Percentiles rank a stretch among this genome's conserved stretches.
Conservation (phyloP, 1,140 invertebrate species). For the Teleogryllus occipitalis region DNA sequence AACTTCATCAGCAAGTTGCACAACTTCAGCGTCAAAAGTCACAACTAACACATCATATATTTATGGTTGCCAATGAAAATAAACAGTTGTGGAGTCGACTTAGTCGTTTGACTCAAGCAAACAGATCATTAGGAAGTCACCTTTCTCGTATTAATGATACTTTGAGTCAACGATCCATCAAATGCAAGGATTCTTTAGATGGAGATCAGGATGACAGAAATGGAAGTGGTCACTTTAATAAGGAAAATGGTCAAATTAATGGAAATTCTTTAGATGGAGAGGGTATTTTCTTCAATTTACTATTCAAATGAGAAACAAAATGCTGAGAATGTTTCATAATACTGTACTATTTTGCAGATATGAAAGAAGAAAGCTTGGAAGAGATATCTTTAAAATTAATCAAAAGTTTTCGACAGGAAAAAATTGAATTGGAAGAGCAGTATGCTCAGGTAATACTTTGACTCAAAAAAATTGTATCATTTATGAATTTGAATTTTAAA, state of each 20-base stretch:
- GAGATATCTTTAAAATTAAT: constrained; percentile 65
- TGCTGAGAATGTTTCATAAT: neutral
- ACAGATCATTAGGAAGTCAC: constrained; percentile 41
- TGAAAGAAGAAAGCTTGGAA: constrained; percentile 54
- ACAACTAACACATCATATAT: constrained; percentile 61
- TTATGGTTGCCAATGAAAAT: constrained; percentile 72
- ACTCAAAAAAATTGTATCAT: neutral
- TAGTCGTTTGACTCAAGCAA: constrained; percentile 50
- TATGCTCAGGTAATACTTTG: constrained; percentile 41
- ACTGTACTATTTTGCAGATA: constrained; percentile 8
- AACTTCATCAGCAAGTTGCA: constrained; percentile 49
- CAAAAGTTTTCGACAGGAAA: constrained; percentile 56
- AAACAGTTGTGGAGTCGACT: constrained; percentile 65
- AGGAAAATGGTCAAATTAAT: constrained; percentile 4
- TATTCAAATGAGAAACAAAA: constrained; percentile 2
- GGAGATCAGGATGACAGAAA: neutral
- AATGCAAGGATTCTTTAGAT: neutral
- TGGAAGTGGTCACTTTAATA: neutral
- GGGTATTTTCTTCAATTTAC: neutral
- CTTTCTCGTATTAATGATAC: constrained; percentile 43
- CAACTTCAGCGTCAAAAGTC: constrained; percentile 62
- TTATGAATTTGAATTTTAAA: neutral
- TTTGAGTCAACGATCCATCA: constrained; percentile 11
- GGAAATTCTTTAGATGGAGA: neutral
- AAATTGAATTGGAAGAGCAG: constrained; percentile 55